Evolutionary conservation across 2,797 vertebrate species (phyloP).

Genomic region (Alauda arvensis): DNA sequence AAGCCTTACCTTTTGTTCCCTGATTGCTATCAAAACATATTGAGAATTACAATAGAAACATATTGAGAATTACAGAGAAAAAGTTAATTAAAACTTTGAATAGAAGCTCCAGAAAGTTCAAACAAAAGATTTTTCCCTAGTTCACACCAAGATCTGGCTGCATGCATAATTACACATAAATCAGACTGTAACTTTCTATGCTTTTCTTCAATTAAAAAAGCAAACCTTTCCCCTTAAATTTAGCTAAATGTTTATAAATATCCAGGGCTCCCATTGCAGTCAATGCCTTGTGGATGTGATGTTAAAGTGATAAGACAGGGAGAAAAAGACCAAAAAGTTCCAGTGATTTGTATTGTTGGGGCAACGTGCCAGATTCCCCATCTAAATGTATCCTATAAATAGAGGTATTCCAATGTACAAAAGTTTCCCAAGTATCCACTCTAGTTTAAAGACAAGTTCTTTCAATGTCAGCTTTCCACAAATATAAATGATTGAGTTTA

Average conservation of each 20-base stretch:
- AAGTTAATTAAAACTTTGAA: conserved; percentile 58
- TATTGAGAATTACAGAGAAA: conserved; percentile 46
- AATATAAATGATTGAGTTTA: conserved; percentile 13
- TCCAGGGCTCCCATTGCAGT: not conserved
- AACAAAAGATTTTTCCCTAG: conserved; percentile 48
- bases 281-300: not conserved
- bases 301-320: not conserved
- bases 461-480: conserved; percentile 9
- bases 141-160: conserved; percentile 27
- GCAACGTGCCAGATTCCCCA: not conserved
- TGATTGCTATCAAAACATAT: conserved; percentile 43
- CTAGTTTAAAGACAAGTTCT: conserved; percentile 4
- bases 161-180: conserved; percentile 33
- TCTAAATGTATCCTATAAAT: conserved; percentile 3
- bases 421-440: not conserved
- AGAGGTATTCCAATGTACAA: not conserved
- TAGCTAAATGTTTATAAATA: conserved; percentile 6
- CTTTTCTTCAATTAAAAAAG: conserved; percentile 1
- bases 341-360: not conserved
- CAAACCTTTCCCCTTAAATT: not conserved
- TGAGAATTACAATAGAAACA: conserved; percentile 51
- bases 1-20: conserved; percentile 47
- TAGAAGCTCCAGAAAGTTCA: conserved; percentile 47
- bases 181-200: conserved; percentile 3
- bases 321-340: not conserved